These are phyloP conservation scores for Glossophaga mutica DNA, from an alignment of 2,797 vertebrate species.

Conservation along the genomic window DNA sequence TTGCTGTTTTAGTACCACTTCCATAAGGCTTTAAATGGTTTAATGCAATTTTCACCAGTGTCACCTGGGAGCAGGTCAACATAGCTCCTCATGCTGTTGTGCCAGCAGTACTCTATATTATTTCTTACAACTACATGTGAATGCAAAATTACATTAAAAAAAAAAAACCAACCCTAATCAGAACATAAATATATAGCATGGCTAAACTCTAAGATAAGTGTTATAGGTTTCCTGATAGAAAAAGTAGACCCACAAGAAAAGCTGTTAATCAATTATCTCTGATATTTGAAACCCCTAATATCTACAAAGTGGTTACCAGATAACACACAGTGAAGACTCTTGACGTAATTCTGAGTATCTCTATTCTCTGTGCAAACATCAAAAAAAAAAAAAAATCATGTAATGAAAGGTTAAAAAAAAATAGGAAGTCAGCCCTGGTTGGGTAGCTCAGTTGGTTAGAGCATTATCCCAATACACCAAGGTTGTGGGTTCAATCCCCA, in stretches of 20 bases:
- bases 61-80: not conserved
- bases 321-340: not conserved
- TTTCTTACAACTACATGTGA: not conserved
- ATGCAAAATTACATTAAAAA: not conserved
- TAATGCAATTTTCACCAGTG: not conserved
- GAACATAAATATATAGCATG: not conserved
- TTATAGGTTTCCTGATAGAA: not conserved
- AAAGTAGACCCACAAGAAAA: not conserved
- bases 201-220: not conserved
- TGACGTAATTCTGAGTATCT: not conserved
- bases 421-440: not conserved
- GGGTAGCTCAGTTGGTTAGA: not conserved
- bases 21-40: not conserved
- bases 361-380: not conserved
- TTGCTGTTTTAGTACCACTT: not conserved
- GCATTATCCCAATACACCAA: not conserved
- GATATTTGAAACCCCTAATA: not conserved
- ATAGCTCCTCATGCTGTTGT: not conserved
- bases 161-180: not conserved
- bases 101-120: not conserved
- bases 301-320: not conserved
- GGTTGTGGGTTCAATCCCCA: not conserved
- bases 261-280: not conserved
- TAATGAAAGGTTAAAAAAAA: not conserved
- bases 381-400: not conserved